phyloP scores from a whole-genome alignment of 1,140 invertebrate genomes.

The Psilanteris sp. region DNA sequence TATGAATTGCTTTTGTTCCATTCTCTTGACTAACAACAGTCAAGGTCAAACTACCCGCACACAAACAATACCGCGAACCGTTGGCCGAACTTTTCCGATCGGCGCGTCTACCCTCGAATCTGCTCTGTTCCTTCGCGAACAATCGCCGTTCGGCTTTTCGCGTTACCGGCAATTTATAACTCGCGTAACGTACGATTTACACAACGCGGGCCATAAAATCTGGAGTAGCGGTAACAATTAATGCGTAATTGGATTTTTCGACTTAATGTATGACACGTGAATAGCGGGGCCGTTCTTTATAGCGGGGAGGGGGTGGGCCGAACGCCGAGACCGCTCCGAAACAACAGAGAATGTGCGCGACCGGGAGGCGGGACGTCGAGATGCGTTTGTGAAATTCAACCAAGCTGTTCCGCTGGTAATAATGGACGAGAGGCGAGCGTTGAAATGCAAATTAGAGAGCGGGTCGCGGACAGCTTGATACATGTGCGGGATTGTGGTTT shows the following conservation, averaged over 20 bases:
- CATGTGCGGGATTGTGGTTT: slow-evolving; percentile 79
- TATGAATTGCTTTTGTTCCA: no score
- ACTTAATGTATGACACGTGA: slow-evolving; percentile 51
- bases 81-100: no score
- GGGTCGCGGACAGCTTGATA: slow-evolving; percentile 78
- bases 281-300: slow-evolving; percentile 44
- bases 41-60: no score
- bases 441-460: slow-evolving; percentile 79
- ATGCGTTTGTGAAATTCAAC: slow-evolving; percentile 72
- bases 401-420: slow-evolving; percentile 71
- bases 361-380: slow-evolving; percentile 32
- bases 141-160: no score
- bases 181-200: no score
- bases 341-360: slow-evolving; percentile 52
- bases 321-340: slow-evolving; percentile 42
- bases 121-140: no score
- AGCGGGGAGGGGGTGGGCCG: slow-evolving; percentile 22
- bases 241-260: slow-evolving; percentile 52
- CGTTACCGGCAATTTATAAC: no score
- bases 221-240: slow-evolving; percentile 22
- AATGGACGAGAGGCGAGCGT: slow-evolving; percentile 78
- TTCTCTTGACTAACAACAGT: no score
- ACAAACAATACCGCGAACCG: no score
- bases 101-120: no score
- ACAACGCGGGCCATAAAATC: slow-evolving; percentile 15